phyloP scores from a whole-genome alignment of 2,113 vertebrate species.

The Gopherus evgoodei region DNA sequence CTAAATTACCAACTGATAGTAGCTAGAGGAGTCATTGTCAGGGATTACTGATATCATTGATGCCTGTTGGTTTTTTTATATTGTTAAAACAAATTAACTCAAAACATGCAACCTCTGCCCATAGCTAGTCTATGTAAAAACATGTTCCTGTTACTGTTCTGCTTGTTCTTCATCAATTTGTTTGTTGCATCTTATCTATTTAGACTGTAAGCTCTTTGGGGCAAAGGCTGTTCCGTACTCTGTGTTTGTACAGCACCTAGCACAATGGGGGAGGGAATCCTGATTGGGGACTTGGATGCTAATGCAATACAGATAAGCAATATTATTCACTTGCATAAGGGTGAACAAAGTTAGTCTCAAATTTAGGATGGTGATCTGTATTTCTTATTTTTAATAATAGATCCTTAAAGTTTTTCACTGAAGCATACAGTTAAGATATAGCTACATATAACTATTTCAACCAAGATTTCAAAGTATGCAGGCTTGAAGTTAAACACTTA shows the following conservation, averaged over 20 bases:
- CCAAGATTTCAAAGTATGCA: background rate
- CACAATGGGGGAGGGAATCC: accelerated
- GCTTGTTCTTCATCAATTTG: background rate
- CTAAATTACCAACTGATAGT: constrained; percentile 59
- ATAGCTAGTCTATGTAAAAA: constrained; percentile 37
- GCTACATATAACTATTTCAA: accelerated
- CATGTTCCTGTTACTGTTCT: background rate
- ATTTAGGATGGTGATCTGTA: background rate
- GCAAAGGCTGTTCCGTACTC: background rate
- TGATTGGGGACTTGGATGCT: background rate
- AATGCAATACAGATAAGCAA: background rate
- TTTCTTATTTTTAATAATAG: background rate
- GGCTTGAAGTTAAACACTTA: background rate
- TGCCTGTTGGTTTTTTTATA: constrained; percentile 66
- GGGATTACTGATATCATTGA: constrained; percentile 59
- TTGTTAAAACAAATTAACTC: constrained; percentile 64
- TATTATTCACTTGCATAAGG: background rate
- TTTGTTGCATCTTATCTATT: background rate
- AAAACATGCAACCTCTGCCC: constrained; percentile 63
- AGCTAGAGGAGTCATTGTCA: background rate
- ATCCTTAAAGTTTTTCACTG: constrained; percentile 10
- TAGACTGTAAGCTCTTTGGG: background rate
- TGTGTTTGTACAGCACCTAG: background rate
- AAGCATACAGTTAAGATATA: background rate
- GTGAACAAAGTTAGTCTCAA: background rate